phyloP scores from a whole-genome alignment of 2,888 invertebrate species.

The Pasiphila rectangulata region DNA sequence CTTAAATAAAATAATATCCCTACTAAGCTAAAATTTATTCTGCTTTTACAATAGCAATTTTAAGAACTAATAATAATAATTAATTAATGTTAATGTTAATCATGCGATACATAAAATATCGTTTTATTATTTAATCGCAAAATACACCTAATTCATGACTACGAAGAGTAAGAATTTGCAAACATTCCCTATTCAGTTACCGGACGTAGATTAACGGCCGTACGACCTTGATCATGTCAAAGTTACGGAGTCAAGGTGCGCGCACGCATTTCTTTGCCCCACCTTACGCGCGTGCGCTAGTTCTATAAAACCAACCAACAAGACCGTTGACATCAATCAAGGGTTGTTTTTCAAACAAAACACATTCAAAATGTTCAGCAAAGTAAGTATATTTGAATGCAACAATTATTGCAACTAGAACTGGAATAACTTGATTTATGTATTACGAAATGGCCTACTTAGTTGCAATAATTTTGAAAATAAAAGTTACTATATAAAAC shows the following conservation, averaged over 20 bases:
- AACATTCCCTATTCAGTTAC: slow-evolving; percentile 16
- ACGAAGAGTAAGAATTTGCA: no score
- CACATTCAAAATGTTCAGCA: slow-evolving; percentile 59
- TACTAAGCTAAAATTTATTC: no score
- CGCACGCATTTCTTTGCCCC: slow-evolving; percentile 37
- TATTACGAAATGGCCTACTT: neutral
- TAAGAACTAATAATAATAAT: no score
- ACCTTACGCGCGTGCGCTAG: slow-evolving; percentile 25
- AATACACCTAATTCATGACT: no score
- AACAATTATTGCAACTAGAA: slow-evolving; percentile 10
- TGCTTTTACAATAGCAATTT: no score
- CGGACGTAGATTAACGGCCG: slow-evolving; percentile 26
- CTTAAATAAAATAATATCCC: no score
- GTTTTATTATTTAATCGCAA: no score
- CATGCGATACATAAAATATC: no score
- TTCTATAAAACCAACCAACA: slow-evolving; percentile 42
- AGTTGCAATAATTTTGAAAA: no score
- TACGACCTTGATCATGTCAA: slow-evolving; percentile 37
- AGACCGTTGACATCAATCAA: slow-evolving; percentile 49
- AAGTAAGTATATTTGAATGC: slow-evolving; percentile 44
- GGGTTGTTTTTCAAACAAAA: slow-evolving; percentile 43
- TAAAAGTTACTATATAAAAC: neutral
- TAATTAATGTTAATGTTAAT: no score
- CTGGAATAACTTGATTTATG: slow-evolving; percentile 1
- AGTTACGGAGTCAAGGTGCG: slow-evolving; percentile 41